Percentiles rank a stretch among this genome's conserved stretches.
Conservation (phyloP, 2,113 vertebrate species). For the Scophthalmus maximus region DNA sequence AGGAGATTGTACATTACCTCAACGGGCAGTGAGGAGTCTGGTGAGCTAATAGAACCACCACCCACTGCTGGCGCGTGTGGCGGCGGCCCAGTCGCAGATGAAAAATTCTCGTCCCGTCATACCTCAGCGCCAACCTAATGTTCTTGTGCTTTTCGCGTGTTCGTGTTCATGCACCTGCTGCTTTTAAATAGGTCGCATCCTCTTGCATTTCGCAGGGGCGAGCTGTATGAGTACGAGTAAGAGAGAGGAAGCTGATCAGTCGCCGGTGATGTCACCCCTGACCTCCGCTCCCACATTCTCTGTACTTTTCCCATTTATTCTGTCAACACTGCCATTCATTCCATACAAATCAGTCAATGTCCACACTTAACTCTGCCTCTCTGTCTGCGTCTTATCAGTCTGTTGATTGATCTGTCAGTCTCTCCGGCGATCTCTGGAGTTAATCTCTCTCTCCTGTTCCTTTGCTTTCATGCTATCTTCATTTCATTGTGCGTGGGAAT, state of each 20-base stretch:
- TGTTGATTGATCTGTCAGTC: constrained; percentile 33
- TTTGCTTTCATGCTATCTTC: constrained; percentile 7
- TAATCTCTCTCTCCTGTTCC: constrained; percentile 9
- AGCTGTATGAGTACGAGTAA: background rate
- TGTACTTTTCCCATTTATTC: constrained; percentile 29
- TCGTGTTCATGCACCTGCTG: constrained; percentile 22
- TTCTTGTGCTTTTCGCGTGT: constrained; percentile 2
- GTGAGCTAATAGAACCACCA: constrained; percentile 45
- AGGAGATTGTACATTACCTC: constrained; percentile 44
- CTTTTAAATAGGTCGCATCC: constrained; percentile 74
- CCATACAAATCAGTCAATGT: constrained; percentile 4
- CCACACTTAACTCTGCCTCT: background rate
- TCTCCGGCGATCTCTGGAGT: background rate
- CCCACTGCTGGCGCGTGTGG: constrained; percentile 31
- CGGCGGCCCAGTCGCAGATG: constrained; percentile 62
- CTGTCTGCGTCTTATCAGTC: constrained; percentile 12
- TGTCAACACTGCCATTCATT: constrained; percentile 19
- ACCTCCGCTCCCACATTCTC: constrained; percentile 31
- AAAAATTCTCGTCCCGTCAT: constrained; percentile 54
- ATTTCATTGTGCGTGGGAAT: constrained; percentile 29
- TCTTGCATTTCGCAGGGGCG: too few species aligned
- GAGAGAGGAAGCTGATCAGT: constrained; percentile 35
- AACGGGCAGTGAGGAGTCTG: constrained; percentile 38
- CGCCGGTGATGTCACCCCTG: constrained; percentile 11
- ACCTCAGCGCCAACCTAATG: background rate